Percentiles rank a stretch among this genome's conserved stretches.
phyloP scores from a whole-genome alignment of 2,888 invertebrate genomes.

The Nesidiocoris tenuis region DNA sequence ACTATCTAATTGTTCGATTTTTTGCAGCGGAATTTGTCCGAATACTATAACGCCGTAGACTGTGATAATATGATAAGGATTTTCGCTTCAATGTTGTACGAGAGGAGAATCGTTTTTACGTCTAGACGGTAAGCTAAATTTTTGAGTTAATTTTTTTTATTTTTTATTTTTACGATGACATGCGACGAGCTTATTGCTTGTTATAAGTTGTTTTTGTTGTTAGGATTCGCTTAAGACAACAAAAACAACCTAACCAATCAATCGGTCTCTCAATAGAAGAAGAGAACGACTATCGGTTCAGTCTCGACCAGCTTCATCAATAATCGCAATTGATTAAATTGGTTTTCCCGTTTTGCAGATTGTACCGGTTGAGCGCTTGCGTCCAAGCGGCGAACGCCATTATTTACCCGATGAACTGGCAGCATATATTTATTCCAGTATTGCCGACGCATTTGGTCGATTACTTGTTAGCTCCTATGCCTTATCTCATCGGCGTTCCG shows the following conservation, averaged over 20 bases:
- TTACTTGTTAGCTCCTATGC: conserved; percentile 94
- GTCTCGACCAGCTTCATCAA: background rate
- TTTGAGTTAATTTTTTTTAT: background rate
- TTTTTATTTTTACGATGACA: too few relatives aligned
- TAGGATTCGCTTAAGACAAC: background rate
- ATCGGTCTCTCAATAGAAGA: too few relatives aligned
- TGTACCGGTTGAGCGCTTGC: conserved; percentile 87
- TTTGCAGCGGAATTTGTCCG: conserved; percentile 85
- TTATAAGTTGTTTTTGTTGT: background rate
- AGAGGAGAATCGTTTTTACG: conserved; percentile 89
- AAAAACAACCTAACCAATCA: background rate
- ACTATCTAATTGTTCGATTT: background rate
- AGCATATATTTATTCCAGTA: conserved; percentile 96
- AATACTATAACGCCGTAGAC: conserved; percentile 97
- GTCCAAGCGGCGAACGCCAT: conserved; percentile 92
- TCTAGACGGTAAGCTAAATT: conserved; percentile 66
- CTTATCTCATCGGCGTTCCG: conserved; percentile 94
- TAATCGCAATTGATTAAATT: background rate
- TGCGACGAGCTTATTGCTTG: too few relatives aligned
- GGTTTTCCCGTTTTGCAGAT: conserved; percentile 52
- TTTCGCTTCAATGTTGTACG: conserved; percentile 93
- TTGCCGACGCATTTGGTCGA: conserved; percentile 85
- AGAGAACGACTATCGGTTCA: too few relatives aligned
- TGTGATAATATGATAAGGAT: conserved; percentile 91
- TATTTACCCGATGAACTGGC: conserved; percentile 98